Conservation (phyloP, 1,140 invertebrate genomes). For the Metaphire vulgaris region DNA sequence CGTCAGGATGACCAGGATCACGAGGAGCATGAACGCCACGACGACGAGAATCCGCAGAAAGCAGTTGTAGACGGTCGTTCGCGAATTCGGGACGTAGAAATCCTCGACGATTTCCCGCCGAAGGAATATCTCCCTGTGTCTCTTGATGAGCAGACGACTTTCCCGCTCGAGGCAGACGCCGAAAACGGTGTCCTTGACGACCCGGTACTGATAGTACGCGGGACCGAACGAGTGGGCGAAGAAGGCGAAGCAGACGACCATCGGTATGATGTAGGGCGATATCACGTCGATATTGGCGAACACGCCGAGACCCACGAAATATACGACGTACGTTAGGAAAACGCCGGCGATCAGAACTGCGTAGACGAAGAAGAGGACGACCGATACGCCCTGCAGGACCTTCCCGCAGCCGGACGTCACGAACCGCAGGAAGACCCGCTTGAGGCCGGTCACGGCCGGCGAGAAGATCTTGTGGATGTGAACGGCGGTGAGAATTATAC, state of each 20-base stretch:
- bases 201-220: not conserved
- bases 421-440: not conserved
- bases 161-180: constrained; percentile 6
- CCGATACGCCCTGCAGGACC: not conserved
- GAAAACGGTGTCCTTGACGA: not conserved
- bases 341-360: constrained; percentile 6
- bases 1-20: constrained; percentile 17
- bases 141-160: not conserved
- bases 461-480: not conserved
- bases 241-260: not conserved
- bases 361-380: constrained; percentile 3
- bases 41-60: not conserved
- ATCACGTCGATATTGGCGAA: constrained; percentile 15
- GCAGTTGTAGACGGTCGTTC: not conserved
- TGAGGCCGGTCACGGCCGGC: not conserved
- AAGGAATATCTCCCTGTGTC: constrained; percentile 17
- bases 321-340: constrained; percentile 9
- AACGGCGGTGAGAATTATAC: not conserved
- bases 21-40: not conserved
- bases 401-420: not conserved
- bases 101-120: constrained; percentile 10
- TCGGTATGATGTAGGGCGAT: constrained; percentile 11
- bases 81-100: constrained; percentile 17
- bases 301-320: constrained; percentile 16
- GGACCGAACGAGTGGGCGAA: not conserved